Conservation (phyloP, 1,140 invertebrate species). For the Drosophila lacertosa region DNA sequence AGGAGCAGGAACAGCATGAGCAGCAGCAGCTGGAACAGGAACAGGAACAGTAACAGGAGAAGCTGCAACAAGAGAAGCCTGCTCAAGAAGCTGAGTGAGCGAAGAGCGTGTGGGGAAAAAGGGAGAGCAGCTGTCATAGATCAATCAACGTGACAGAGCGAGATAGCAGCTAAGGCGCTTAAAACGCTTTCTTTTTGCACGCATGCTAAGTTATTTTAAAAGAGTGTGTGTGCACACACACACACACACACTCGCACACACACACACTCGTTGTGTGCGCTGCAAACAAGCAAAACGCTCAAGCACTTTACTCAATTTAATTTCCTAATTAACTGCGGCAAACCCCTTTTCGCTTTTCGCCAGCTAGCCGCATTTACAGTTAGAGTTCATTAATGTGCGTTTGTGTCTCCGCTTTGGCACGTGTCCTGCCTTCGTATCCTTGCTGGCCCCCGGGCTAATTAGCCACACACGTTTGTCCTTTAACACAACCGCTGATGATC, state of each 20-base stretch:
- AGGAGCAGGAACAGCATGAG: conserved; percentile 28
- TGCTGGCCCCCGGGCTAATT: conserved; percentile 65
- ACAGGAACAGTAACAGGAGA: conserved; percentile 5
- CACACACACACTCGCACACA: background rate
- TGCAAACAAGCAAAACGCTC: conserved; percentile 75
- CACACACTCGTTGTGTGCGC: background rate
- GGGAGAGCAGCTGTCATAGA: conserved; percentile 11
- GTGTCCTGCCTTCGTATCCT: conserved; percentile 20
- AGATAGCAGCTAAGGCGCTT: conserved; percentile 18
- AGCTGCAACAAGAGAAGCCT: background rate
- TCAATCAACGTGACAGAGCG: conserved; percentile 36
- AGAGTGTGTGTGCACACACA: conserved; percentile 8
- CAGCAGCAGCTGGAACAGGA: conserved; percentile 2
- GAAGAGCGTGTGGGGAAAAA: background rate
- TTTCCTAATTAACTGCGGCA: conserved; percentile 80
- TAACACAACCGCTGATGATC: conserved; percentile 65
- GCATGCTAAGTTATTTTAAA: conserved; percentile 1
- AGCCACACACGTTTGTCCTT: conserved; percentile 69
- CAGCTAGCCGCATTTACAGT: conserved; percentile 1
- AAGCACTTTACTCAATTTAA: conserved; percentile 82
- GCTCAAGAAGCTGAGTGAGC: conserved; percentile 33
- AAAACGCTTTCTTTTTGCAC: background rate
- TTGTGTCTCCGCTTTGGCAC: conserved; percentile 13
- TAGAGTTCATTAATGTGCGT: conserved; percentile 53
- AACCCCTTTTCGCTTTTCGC: background rate